Evolutionary conservation across 53 echinoderm and acorn worm genomes (phyloP).

Genomic region (Holothuria leucospilota): DNA sequence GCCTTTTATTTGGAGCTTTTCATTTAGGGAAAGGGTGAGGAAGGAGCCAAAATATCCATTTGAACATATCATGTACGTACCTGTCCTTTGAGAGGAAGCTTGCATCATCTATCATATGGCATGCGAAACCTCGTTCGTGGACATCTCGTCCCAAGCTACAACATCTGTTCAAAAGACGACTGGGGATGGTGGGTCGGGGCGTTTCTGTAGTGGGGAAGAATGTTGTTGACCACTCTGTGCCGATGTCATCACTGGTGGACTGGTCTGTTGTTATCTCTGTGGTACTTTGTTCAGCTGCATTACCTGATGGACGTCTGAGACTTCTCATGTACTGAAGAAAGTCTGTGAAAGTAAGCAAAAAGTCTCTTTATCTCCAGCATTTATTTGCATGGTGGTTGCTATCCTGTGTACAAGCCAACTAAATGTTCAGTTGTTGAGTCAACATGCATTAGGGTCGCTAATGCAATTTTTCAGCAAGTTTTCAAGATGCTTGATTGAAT

Average conservation of each 20-base stretch:
- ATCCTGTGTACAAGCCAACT: no score
- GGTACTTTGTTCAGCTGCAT: not conserved
- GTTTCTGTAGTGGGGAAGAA: not conserved
- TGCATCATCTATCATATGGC: constrained; percentile 24
- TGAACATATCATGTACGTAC: not conserved
- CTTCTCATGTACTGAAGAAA: not conserved
- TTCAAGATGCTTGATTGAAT: no score
- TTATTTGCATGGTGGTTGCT: no score
- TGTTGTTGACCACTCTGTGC: not conserved
- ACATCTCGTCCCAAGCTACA: constrained; percentile 6
- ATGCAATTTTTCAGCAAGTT: no score
- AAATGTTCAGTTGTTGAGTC: no score
- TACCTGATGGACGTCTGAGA: no score
- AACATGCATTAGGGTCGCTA: no score
- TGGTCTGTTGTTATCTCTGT: not conserved
- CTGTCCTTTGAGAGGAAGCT: constrained; percentile 23
- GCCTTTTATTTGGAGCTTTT: no score
- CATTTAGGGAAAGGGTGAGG: no score
- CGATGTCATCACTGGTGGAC: not conserved
- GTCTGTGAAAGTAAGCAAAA: not conserved
- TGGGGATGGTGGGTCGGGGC: not conserved
- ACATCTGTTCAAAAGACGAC: constrained; percentile 11
- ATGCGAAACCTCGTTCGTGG: not conserved
- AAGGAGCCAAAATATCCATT: no score
- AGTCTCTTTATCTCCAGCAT: no score